Evolutionary conservation across 2,888 invertebrate species (phyloP).

Genomic region (Melieria omissa): DNA sequence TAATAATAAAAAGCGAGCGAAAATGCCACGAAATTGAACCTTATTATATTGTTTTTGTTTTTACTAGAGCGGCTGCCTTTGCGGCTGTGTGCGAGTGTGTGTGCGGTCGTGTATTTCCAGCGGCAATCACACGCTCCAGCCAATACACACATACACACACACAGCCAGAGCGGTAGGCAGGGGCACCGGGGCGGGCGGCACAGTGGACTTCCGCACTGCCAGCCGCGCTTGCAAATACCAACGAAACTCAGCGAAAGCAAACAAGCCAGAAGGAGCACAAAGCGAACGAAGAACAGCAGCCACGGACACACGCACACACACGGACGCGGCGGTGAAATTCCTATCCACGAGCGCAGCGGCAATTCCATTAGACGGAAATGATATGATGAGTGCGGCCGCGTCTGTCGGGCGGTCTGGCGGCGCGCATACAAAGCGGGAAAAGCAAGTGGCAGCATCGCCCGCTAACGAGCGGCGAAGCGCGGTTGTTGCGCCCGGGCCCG

Average conservation of each 20-base stretch:
- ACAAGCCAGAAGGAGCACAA: conserved; percentile 1
- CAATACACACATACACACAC: neutral
- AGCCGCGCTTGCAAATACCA: too few relatives aligned
- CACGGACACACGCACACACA: too few relatives aligned
- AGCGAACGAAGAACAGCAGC: neutral
- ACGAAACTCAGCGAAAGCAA: too few relatives aligned
- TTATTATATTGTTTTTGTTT: conserved; percentile 33
- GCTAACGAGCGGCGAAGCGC: too few relatives aligned
- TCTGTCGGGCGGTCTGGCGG: too few relatives aligned
- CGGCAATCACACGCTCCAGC: neutral
- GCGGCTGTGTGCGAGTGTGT: conserved; percentile 2
- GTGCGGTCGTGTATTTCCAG: neutral
- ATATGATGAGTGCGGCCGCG: conserved; percentile 46
- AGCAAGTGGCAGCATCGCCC: too few relatives aligned
- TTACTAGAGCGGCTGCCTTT: neutral
- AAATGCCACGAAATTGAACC: conserved; percentile 34
- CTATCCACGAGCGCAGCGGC: conserved; percentile 39
- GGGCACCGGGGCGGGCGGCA: too few relatives aligned
- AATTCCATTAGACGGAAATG: conserved; percentile 60
- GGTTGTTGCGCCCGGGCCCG: too few relatives aligned
- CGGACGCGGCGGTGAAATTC: neutral
- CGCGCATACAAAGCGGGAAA: too few relatives aligned
- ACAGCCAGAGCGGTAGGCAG: neutral
- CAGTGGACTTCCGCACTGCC: too few relatives aligned
- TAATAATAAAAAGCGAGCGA: conserved; percentile 42